Percentiles rank a stretch among this genome's conserved stretches.
phyloP scores from a whole-genome alignment of 1,140 invertebrate genomes.

The Zaprionus capensis region DNA sequence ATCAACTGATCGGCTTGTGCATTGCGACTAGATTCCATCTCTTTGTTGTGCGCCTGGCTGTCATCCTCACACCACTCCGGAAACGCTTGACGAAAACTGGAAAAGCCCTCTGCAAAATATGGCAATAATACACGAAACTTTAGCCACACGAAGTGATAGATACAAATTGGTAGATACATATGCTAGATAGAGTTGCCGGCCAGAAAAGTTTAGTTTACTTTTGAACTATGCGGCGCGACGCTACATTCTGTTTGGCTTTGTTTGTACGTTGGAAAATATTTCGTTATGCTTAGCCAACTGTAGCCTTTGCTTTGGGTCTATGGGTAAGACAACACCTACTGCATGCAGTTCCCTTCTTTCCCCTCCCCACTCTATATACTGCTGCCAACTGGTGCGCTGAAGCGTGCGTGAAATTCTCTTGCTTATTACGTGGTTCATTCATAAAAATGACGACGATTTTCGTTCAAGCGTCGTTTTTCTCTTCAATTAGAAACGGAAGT shows the following conservation, averaged over 20 bases:
- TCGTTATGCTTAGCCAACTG: constrained; percentile 79
- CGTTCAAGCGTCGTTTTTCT: constrained; percentile 14
- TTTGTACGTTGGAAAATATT: constrained; percentile 37
- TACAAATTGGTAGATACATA: constrained; percentile 36
- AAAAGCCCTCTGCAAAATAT: constrained; percentile 91
- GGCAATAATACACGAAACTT: constrained; percentile 36
- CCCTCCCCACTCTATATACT: too few species aligned
- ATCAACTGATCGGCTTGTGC: constrained; percentile 85
- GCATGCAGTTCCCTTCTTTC: neutral
- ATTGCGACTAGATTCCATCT: constrained; percentile 84
- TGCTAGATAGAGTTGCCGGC: neutral
- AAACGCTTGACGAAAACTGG: constrained; percentile 91
- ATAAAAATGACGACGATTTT: constrained; percentile 47
- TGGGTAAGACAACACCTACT: constrained; percentile 71
- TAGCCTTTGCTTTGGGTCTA: constrained; percentile 58
- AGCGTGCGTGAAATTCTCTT: constrained; percentile 72
- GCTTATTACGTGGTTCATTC: constrained; percentile 59
- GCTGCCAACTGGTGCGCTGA: constrained; percentile 29
- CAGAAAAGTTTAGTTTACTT: constrained; percentile 21
- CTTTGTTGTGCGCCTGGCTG: constrained; percentile 72
- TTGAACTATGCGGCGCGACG: constrained; percentile 46
- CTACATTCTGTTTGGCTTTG: neutral
- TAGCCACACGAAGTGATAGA: constrained; percentile 24
- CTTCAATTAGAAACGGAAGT: constrained; percentile 75
- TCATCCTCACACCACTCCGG: constrained; percentile 94